phyloP scores from a whole-genome alignment of 2,113 vertebrate species.

The Apodemus sylvaticus region DNA sequence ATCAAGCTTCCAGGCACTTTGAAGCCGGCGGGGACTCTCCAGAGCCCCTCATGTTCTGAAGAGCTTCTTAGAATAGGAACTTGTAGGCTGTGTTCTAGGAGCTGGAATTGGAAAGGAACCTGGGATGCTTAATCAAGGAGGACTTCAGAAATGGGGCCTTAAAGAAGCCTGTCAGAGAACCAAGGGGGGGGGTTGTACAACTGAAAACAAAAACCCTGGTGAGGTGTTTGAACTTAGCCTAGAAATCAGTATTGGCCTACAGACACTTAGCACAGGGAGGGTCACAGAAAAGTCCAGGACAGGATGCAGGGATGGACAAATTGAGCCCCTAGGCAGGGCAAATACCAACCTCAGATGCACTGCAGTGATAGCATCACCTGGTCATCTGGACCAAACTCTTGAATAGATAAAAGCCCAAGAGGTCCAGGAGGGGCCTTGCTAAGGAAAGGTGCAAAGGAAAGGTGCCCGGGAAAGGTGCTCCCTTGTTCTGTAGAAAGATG shows the following conservation, averaged over 20 bases:
- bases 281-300: neutral
- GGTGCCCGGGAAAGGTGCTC: neutral
- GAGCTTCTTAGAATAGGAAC: neutral
- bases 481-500: neutral
- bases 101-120: neutral
- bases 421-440: neutral
- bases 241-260: neutral
- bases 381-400: constrained; percentile 66
- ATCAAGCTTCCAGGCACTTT: neutral
- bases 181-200: neutral
- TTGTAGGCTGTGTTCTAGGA: neutral
- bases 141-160: neutral
- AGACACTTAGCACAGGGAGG: constrained; percentile 38
- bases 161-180: neutral
- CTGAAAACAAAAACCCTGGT: neutral
- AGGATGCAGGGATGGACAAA: constrained; percentile 65
- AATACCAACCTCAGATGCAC: constrained; percentile 68
- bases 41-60: neutral
- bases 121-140: neutral
- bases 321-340: constrained; percentile 66
- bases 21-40: neutral
- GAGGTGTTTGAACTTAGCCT: neutral
- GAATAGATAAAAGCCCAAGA: constrained; percentile 65
- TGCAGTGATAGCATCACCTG: constrained; percentile 44
- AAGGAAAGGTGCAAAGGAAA: neutral